phyloP scores from a whole-genome alignment of 2,797 vertebrate genomes.

The Poecilia velifera region DNA sequence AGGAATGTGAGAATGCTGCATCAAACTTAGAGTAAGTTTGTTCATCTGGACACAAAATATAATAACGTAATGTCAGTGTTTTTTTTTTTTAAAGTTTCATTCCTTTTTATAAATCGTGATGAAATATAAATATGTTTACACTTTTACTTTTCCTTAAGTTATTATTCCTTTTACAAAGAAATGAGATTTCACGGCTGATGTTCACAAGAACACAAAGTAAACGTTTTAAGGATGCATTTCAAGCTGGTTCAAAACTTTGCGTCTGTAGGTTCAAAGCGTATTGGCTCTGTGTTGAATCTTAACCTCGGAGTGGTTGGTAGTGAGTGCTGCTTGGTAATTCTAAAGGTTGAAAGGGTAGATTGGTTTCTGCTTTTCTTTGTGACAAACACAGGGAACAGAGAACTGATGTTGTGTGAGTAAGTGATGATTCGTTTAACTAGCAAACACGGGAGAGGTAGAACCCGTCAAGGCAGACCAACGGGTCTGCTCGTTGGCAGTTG shows the following conservation, averaged over 20 bases:
- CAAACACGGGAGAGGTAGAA: slow-evolving; percentile 60
- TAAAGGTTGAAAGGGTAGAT: not conserved
- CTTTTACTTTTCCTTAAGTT: not conserved
- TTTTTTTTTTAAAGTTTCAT: not conserved
- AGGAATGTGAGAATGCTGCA: not conserved
- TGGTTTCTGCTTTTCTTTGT: slow-evolving; percentile 19
- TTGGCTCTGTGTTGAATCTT: not conserved
- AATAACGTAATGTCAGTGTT: not conserved
- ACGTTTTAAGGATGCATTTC: not conserved
- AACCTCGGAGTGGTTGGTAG: not conserved
- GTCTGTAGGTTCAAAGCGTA: not conserved
- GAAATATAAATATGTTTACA: not conserved
- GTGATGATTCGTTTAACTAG: slow-evolving; percentile 23
- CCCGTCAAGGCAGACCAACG: slow-evolving; percentile 81
- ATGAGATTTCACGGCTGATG: not conserved
- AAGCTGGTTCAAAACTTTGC: not conserved
- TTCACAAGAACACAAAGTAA: not conserved
- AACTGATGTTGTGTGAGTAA: slow-evolving; percentile 28
- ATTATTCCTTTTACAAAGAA: not conserved
- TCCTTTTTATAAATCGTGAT: not conserved
- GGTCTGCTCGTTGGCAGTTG: slow-evolving; percentile 75
- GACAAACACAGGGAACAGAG: slow-evolving; percentile 32
- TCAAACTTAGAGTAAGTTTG: not conserved
- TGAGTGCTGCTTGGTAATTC: not conserved
- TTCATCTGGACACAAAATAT: not conserved